Evolutionary conservation across 2,113 vertebrate species (phyloP), one percentile per base, ranked within the genome.

Genomic region (Sterna hirundo): DNA sequence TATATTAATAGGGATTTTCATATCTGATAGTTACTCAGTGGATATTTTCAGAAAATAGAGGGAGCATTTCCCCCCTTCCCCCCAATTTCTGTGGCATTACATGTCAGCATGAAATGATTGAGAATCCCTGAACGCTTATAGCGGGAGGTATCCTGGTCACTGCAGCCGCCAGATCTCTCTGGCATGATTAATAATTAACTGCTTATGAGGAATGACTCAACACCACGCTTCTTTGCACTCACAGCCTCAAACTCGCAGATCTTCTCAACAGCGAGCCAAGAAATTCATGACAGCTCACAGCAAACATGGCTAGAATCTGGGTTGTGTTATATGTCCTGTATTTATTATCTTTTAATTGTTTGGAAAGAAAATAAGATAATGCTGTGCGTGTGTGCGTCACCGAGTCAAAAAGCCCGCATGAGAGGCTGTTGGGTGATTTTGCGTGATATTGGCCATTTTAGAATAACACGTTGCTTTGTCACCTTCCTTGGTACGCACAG

Each of bases 111-210:
- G 38, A 86, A 71, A 55, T 55, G 44, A 78, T 0, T 77, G 51
- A 90, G 61, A 79, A 78, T 81, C 47, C 34, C 38, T 65, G 38
- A 83, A 77, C 6, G 4, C 12, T 70, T 36, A 42, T 2, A 36
- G 42, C 84, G 12, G 27, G 44, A 88, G 8, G 10, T 38, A 88
- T 46, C 38, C 62, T 5, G 9, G 75, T 79, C 42, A 75, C 23
- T 61, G 80, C 72, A 86, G 80, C 49, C 1, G 4, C 44, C 57
- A 92, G 58, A 54, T 69, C 40, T 78, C n/a, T 79, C 77, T 85
- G 52, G 25, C 21, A 46, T 65, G 58, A 69, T 91, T 85, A 94
- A 83, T 94, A 91, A 90, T 91, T 86, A 93, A 74, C 65, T 79
- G 84, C 66, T 10, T 69, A 19, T 61, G 46, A 96, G 40, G 27